Percentiles rank a stretch among this genome's conserved stretches.
Evolutionary conservation across 2,113 vertebrate genomes (phyloP).

Genomic region (Bagarius yarrelli): DNA sequence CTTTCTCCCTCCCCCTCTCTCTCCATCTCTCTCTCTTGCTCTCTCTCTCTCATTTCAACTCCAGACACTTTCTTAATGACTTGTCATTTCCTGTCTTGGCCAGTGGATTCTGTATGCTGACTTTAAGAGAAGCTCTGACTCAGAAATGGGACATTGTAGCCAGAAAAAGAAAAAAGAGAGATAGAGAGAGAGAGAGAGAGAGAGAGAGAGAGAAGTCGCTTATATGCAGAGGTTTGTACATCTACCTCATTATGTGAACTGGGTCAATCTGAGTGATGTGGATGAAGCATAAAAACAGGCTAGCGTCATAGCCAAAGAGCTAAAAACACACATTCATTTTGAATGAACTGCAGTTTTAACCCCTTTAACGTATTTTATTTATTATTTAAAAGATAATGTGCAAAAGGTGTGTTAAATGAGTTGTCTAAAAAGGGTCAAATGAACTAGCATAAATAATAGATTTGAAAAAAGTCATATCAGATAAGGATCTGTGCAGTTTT

Average conservation of each 20-base stretch:
- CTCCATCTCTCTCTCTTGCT: slow-evolving; percentile 2
- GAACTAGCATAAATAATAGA: no score
- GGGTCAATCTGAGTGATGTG: neutral
- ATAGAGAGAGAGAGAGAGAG: no score
- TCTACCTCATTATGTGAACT: neutral
- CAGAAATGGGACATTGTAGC: slow-evolving; percentile 10
- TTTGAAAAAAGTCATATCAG: neutral
- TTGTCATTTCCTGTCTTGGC: slow-evolving; percentile 51
- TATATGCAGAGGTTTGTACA: neutral
- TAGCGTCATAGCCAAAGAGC: neutral
- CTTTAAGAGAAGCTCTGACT: slow-evolving; percentile 9
- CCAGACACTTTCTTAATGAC: slow-evolving; percentile 46
- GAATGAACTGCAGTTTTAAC: neutral
- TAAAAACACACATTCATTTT: neutral
- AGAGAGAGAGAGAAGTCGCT: neutral
- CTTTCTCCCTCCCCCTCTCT: slow-evolving; percentile 17
- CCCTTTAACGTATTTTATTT: neutral
- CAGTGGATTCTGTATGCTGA: slow-evolving; percentile 25
- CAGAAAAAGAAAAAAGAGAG: neutral
- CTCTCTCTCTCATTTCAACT: slow-evolving; percentile 12
- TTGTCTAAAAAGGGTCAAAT: neutral
- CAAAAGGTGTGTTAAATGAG: neutral
- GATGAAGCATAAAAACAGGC: no score
- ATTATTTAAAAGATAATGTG: neutral
- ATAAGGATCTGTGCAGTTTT: neutral